Conservation (phyloP, 2,888 invertebrate genomes). For the Protophormia terraenovae region DNA sequence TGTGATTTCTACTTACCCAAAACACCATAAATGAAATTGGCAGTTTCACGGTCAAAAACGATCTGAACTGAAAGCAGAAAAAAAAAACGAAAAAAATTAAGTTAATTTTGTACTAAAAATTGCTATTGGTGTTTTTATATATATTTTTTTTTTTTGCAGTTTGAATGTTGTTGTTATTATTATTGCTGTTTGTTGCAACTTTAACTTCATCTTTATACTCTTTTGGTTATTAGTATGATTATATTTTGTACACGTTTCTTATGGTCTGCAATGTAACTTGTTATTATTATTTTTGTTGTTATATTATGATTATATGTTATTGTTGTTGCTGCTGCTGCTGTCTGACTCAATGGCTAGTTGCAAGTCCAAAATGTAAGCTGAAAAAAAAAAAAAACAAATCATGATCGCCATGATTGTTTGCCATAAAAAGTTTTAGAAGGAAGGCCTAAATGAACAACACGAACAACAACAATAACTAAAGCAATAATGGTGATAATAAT, state of each 20-base stretch:
- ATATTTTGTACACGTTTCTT: conserved; percentile 62
- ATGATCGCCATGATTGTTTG: conserved; percentile 67
- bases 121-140: conserved; percentile 59
- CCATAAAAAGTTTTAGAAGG: conserved; percentile 43
- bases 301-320: conserved; percentile 61
- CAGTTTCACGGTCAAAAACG: conserved; percentile 69
- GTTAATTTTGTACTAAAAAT: conserved; percentile 60
- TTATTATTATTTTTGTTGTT: conserved; percentile 66
- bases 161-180: conserved; percentile 18
- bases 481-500: conserved; percentile 19
- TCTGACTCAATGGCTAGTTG: conserved; percentile 43
- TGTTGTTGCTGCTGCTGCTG: conserved; percentile 29
- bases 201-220: conserved; percentile 59
- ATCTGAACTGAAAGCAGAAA: conserved; percentile 51
- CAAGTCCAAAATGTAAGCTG: not conserved
- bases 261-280: conserved; percentile 60
- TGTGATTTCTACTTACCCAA: conserved; percentile 63
- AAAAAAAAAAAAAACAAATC: conserved; percentile 32
- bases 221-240: conserved; percentile 64
- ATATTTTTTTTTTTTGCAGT: not conserved
- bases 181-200: conserved; percentile 36
- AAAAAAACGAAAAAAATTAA: conserved; percentile 12
- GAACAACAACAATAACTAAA: conserved; percentile 33
- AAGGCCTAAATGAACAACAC: conserved; percentile 53
- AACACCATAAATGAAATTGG: conserved; percentile 69